These are phyloP conservation scores for Syrista parreyssii DNA, from an alignment of 2,888 invertebrate species.

Conservation along the genomic window DNA sequence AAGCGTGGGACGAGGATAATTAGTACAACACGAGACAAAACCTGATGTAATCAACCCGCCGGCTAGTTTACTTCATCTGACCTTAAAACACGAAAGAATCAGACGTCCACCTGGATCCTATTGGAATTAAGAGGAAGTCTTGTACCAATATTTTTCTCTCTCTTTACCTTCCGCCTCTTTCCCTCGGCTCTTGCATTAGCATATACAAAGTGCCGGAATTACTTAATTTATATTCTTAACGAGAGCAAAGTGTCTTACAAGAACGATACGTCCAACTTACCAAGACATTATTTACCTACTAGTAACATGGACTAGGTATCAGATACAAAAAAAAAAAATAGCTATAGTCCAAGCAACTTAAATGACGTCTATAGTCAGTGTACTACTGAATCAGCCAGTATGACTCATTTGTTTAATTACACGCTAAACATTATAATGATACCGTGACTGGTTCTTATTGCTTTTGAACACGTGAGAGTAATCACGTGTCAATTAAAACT, in stretches of 20 bases:
- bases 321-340: not conserved
- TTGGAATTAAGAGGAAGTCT: not conserved
- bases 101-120: not conserved
- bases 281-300: not conserved
- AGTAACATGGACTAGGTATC: not conserved
- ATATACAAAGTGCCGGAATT: slow-evolving; percentile 33
- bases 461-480: not conserved
- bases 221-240: slow-evolving; percentile 43
- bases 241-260: slow-evolving; percentile 19
- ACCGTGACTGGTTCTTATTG: not conserved
- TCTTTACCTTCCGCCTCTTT: not conserved
- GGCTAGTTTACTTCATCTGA: not conserved
- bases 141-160: not conserved
- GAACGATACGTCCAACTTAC: not conserved
- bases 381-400: not conserved
- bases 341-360: not conserved
- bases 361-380: not conserved
- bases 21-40: not conserved
- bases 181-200: not conserved
- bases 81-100: not conserved
- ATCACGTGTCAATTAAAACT: not conserved
- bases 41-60: not conserved
- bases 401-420: slow-evolving; percentile 40
- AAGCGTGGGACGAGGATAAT: not conserved
- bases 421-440: slow-evolving; percentile 25